phyloP scores from a whole-genome alignment of 2,888 invertebrate genomes.

The Napeogenes sylphis region DNA sequence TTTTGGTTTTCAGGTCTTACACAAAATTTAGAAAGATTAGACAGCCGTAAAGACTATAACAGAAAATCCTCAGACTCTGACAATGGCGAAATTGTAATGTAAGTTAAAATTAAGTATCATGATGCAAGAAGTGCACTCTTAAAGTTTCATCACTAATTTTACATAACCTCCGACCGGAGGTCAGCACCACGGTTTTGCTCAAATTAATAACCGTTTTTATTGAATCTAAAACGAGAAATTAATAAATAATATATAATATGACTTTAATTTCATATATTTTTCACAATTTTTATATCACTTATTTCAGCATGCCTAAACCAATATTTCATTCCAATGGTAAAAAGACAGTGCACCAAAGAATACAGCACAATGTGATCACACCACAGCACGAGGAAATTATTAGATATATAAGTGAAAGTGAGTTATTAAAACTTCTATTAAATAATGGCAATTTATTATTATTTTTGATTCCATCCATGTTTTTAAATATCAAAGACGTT shows the following conservation, averaged over 20 bases:
- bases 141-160: conserved; percentile 68
- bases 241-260: neutral
- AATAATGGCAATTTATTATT: neutral
- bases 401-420: conserved; percentile 91
- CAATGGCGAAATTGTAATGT: conserved; percentile 82
- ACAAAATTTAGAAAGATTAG: conserved; percentile 89
- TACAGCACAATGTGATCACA: conserved; percentile 78
- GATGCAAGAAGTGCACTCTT: conserved; percentile 39
- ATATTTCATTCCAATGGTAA: conserved; percentile 86
- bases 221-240: neutral
- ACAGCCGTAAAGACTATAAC: conserved; percentile 83
- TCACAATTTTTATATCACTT: conserved; percentile 7
- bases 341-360: conserved; percentile 78
- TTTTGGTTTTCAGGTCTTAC: conserved; percentile 80
- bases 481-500: too few species aligned
- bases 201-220: neutral
- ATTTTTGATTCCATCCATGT: neutral
- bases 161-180: conserved; percentile 64
- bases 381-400: conserved; percentile 93
- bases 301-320: conserved; percentile 85
- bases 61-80: conserved; percentile 83
- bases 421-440: conserved; percentile 52
- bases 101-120: conserved; percentile 45
- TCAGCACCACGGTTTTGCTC: conserved; percentile 18
- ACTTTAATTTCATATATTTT: neutral